Evolutionary conservation across 2,888 invertebrate genomes (phyloP).

Genomic region (Dryomyza anilis): DNA sequence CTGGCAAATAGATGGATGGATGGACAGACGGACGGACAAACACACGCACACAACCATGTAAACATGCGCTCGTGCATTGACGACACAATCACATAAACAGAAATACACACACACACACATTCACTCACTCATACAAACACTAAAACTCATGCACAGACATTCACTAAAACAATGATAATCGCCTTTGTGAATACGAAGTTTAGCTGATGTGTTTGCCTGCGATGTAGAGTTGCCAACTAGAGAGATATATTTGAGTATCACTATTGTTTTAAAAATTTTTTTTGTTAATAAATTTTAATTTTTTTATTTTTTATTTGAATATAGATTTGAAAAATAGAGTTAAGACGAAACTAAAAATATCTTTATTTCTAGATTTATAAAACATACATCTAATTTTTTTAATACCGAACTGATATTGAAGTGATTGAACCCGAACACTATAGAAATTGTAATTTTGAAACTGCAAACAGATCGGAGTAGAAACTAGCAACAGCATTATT

Average conservation of each 20-base stretch:
- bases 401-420: background rate
- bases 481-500: no score
- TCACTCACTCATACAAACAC: background rate
- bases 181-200: no score
- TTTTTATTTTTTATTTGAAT: background rate
- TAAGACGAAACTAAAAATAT: background rate
- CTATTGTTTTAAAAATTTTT: no score
- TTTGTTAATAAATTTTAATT: no score
- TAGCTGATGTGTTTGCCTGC: no score
- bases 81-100: background rate
- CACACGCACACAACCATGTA: background rate
- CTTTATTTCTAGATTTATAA: background rate
- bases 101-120: background rate
- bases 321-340: background rate
- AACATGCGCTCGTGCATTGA: background rate
- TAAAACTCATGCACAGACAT: background rate
- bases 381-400: background rate
- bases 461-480: no score
- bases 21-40: background rate
- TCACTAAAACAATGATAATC: background rate
- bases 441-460: no score
- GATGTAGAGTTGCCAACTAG: no score
- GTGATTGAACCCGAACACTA: no score
- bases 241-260: no score
- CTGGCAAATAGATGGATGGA: no score